Evolutionary conservation across 1,140 invertebrate species (phyloP), one percentile per base, ranked within the genome.

Genomic region (Dreissena polymorpha): DNA sequence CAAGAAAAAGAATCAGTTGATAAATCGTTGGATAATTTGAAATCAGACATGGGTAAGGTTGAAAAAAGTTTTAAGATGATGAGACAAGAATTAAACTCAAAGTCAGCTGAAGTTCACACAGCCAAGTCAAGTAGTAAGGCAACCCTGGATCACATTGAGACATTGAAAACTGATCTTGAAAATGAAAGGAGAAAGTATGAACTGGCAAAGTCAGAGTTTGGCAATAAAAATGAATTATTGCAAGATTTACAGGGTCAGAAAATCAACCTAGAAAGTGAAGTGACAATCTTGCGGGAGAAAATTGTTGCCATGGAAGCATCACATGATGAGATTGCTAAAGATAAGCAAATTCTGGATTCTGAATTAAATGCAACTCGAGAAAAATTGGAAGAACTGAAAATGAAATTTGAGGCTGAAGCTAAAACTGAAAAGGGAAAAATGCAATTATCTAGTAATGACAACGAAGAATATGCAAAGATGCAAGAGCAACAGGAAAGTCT

Each of bases 1-100:
- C 88, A 92, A 82, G 94, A 94, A 75, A 94, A 94, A 74, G 82
- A 86, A 25, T 88, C 90, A 69, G 89, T 94, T 57, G 91, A 94
- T 86, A 88, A 88, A 39, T 91, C 91, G 12, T 76, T 94, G 18
- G 89, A 90, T 67, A 85, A 87, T 10, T 86, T 94, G 27, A 91
- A 92, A 78, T 87, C 86, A 53, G 91, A 94, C 87, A 90, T 94
- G 87, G 86, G 89, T n/a, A 92, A 92, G 78, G 89, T 94, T 21
- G 91, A 93, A 65, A 88, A 85, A 74, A 93, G 90, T 87, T 94
- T 94, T 82, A 89, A 91, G 53, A 88, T 90, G 18, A 93, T 94
- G 93, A 93, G 92, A 86, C 89, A 90, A 65, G 92, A 94, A 76
- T 85, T 94, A 60, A 87, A 84, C n/a, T 81, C 75, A 21, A 89